phyloP scores from a whole-genome alignment of 2,113 vertebrate genomes.

The Thalassoma bifasciatum region DNA sequence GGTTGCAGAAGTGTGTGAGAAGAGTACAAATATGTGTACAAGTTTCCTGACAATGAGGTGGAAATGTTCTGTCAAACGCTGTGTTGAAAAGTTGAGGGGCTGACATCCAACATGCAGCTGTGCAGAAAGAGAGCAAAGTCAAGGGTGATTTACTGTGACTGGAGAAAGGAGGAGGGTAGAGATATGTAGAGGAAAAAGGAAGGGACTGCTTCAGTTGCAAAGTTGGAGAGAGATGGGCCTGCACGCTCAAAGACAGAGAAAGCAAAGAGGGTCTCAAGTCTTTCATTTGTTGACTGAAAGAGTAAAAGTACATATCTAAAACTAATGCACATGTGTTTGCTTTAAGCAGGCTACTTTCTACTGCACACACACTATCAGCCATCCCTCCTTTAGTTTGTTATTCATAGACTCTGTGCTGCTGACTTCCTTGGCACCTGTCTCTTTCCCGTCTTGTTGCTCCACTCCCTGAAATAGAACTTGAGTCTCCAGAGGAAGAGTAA shows the following conservation, averaged over 20 bases:
- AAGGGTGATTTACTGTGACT: constrained; percentile 55
- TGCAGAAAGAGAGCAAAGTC: constrained; percentile 30
- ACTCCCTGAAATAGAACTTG: constrained; percentile 78
- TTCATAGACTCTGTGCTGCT: constrained; percentile 69
- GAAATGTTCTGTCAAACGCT: constrained; percentile 70
- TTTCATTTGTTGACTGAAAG: no score
- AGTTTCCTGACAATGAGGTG: constrained; percentile 33
- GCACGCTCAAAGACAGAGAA: background rate
- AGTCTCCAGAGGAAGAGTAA: constrained; percentile 77
- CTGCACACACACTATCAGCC: constrained; percentile 44
- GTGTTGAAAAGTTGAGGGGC: constrained; percentile 54
- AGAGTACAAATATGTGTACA: background rate
- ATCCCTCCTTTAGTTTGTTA: constrained; percentile 66
- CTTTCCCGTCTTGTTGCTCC: constrained; percentile 67
- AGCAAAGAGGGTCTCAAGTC: no score
- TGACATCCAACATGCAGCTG: constrained; percentile 65
- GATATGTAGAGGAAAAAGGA: constrained; percentile 13
- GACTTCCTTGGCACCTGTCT: constrained; percentile 82
- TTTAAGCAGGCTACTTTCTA: constrained; percentile 3
- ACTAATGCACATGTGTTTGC: constrained; percentile 32
- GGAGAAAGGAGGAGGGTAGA: constrained; percentile 17
- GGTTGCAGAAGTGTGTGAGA: constrained; percentile 1
- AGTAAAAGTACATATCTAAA: background rate
- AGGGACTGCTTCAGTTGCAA: constrained; percentile 14
- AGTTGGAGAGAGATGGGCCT: constrained; percentile 6